phyloP scores from a whole-genome alignment of 2,113 vertebrate genomes.

The Rhizomys pruinosus region DNA sequence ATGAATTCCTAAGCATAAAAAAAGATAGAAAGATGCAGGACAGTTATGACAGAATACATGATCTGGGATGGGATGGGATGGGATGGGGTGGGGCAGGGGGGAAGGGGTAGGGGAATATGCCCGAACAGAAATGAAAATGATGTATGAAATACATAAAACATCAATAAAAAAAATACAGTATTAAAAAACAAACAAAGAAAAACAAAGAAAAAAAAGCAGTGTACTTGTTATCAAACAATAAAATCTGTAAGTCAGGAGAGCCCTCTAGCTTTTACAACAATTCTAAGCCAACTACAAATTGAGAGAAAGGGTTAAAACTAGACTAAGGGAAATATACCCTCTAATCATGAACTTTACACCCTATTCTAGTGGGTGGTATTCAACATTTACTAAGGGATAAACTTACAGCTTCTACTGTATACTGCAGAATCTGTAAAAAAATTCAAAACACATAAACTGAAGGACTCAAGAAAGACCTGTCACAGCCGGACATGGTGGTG shows the following conservation, averaged over 20 bases:
- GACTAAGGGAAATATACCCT: neutral
- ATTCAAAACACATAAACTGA: constrained; percentile 16
- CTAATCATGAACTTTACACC: neutral
- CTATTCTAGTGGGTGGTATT: neutral
- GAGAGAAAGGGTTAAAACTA: neutral
- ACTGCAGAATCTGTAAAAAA: neutral
- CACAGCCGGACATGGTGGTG: no score
- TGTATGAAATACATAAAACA: no score
- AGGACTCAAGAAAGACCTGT: constrained; percentile 19
- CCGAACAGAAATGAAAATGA: no score
- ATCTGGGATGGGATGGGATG: no score
- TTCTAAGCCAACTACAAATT: neutral
- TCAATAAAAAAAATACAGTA: no score
- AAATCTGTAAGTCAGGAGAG: neutral
- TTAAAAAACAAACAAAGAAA: neutral
- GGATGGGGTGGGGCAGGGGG: no score
- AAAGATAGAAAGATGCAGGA: no score
- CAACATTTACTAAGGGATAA: neutral
- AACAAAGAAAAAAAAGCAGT: neutral
- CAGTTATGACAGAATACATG: no score
- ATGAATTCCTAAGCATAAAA: no score
- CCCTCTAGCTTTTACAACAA: constrained; percentile 32
- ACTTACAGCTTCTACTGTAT: neutral
- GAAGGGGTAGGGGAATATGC: no score
- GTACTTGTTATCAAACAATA: neutral